A percentile compares a stretch with the other conserved stretches of the same genome.
Conservation (phyloP, 2,888 invertebrate genomes). For the Orchestes rusci region DNA sequence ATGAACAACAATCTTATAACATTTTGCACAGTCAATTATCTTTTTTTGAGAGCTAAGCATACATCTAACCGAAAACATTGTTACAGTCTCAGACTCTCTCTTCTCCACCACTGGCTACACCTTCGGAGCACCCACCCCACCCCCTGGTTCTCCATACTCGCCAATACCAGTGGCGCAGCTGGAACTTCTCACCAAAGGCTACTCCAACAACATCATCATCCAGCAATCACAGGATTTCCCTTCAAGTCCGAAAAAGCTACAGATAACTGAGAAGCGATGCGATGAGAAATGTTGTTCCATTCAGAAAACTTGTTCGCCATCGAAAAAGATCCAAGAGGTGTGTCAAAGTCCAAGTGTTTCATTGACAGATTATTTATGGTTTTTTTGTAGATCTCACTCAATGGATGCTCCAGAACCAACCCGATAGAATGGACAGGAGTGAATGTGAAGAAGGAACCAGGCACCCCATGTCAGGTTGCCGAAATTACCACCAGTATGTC, state of each 20-base stretch:
- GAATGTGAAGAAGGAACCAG: slow-evolving; percentile 61
- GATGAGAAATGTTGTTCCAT: slow-evolving; percentile 39
- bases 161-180: slow-evolving; percentile 61
- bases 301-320: slow-evolving; percentile 26
- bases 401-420: slow-evolving; percentile 62
- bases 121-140: slow-evolving; percentile 61
- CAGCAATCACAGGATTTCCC: slow-evolving; percentile 36
- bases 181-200: slow-evolving; percentile 50
- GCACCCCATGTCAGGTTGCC: slow-evolving; percentile 53
- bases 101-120: slow-evolving; percentile 59
- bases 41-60: no score
- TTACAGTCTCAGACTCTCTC: slow-evolving; percentile 62
- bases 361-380: neutral
- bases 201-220: slow-evolving; percentile 44
- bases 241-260: slow-evolving; percentile 37
- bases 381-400: neutral
- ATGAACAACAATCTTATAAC: no score
- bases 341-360: neutral
- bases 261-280: slow-evolving; percentile 34
- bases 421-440: slow-evolving; percentile 57
- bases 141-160: slow-evolving; percentile 57
- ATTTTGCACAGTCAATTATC: no score
- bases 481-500: slow-evolving; percentile 51
- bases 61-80: no score
- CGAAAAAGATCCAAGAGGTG: slow-evolving; percentile 23